Evolutionary conservation across 2,888 invertebrate species (phyloP).

Genomic region (Lottia gigantea): DNA sequence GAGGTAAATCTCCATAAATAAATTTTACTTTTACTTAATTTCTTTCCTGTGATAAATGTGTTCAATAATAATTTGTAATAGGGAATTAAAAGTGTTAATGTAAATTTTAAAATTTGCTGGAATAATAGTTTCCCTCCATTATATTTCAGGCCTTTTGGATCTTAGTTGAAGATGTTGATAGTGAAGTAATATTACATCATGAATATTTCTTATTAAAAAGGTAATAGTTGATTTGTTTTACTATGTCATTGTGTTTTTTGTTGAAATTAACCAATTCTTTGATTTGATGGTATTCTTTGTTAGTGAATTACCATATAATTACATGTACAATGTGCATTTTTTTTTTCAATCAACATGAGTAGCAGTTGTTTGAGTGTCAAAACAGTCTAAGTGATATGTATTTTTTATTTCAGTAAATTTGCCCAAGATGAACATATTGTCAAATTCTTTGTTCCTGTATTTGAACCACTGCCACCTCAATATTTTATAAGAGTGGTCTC

Average conservation of each 20-base stretch:
- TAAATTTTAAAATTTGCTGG: not conserved
- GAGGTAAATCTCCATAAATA: conserved; percentile 54
- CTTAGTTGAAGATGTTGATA: conserved; percentile 74
- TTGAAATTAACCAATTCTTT: too few species aligned
- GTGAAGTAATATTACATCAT: conserved; percentile 85
- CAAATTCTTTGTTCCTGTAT: conserved; percentile 98
- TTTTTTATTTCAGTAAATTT: conserved; percentile 79
- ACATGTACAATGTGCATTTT: too few species aligned
- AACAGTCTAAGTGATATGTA: not conserved
- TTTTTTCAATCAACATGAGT: too few species aligned
- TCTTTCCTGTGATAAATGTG: too few species aligned
- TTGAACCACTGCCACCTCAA: conserved; percentile 97
- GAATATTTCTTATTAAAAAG: conserved; percentile 92
- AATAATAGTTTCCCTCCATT: not conserved
- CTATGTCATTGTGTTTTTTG: too few species aligned
- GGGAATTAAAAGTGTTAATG: too few species aligned
- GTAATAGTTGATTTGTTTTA: conserved; percentile 42
- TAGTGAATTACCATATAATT: too few species aligned
- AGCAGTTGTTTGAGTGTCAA: too few species aligned
- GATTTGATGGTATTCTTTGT: too few species aligned
- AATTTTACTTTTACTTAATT: not conserved
- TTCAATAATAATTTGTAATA: too few species aligned
- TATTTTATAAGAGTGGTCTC: conserved; percentile 83
- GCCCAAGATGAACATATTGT: conserved; percentile 93
- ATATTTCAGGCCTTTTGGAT: conserved; percentile 74